Evolutionary conservation across 2,113 vertebrate species (phyloP).

Genomic region (Macrotus californicus): DNA sequence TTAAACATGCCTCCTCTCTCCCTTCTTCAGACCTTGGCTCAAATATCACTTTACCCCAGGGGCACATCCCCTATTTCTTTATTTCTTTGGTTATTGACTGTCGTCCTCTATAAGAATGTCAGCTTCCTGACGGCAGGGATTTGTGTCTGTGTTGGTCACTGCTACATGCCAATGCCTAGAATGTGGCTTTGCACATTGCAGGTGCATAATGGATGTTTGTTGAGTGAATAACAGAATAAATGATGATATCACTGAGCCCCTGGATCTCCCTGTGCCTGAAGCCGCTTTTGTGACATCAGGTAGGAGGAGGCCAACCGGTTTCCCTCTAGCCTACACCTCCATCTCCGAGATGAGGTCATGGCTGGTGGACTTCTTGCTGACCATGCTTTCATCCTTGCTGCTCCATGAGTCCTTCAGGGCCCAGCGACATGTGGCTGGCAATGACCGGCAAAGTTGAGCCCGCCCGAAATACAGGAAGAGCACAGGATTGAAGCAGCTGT

Average conservation of each 20-base stretch:
- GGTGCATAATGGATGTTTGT: background rate
- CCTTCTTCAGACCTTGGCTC: background rate
- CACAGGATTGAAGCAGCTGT: conserved; percentile 92
- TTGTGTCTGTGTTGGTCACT: background rate
- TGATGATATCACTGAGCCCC: background rate
- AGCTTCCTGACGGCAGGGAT: background rate
- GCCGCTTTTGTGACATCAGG: rapidly evolving
- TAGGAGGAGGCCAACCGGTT: too few species aligned
- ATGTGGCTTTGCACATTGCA: background rate
- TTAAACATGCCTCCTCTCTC: background rate
- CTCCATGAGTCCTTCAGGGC: background rate
- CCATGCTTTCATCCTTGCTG: background rate
- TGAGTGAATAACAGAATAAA: background rate
- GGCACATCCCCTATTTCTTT: background rate
- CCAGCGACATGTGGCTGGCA: conserved; percentile 12
- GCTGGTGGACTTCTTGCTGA: conserved; percentile 20
- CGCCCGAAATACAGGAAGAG: conserved; percentile 74
- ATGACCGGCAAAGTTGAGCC: background rate
- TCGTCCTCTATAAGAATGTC: background rate
- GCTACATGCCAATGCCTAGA: background rate
- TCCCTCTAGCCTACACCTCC: conserved; percentile 9
- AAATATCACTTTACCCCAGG: background rate
- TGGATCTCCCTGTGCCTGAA: conserved; percentile 2
- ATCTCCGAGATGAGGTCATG: background rate
- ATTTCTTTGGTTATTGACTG: background rate